Percentiles rank a stretch among this genome's conserved stretches.
phyloP scores from a whole-genome alignment of 1,140 invertebrate species.

The Drosophila arawakana region DNA sequence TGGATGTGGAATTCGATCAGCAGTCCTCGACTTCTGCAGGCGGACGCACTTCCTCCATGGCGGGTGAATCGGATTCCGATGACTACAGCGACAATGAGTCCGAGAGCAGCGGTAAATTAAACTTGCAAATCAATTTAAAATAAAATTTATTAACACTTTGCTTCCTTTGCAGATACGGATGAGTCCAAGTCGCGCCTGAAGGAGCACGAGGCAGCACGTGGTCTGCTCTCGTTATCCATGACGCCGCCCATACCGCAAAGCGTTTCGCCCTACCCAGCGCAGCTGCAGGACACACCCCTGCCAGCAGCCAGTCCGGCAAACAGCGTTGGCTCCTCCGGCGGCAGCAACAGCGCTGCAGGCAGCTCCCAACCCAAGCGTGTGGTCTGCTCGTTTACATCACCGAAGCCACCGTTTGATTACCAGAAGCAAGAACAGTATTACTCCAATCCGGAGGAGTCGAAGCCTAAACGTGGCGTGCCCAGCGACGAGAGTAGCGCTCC shows the following conservation, averaged over 20 bases:
- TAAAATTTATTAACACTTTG: background rate
- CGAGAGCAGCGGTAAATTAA: constrained; percentile 87
- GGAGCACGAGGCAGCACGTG: constrained; percentile 95
- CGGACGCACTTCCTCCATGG: constrained; percentile 84
- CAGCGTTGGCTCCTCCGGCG: constrained; percentile 66
- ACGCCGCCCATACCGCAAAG: constrained; percentile 80
- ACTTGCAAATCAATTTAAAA: background rate
- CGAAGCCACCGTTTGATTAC: constrained; percentile 82
- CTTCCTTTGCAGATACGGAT: constrained; percentile 85
- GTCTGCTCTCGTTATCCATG: constrained; percentile 91
- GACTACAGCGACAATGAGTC: constrained; percentile 89
- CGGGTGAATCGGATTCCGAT: constrained; percentile 87
- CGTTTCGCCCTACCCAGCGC: constrained; percentile 55
- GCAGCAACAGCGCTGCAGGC: constrained; percentile 25
- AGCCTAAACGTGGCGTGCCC: constrained; percentile 61
- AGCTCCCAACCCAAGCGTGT: constrained; percentile 64
- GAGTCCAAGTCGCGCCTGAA: constrained; percentile 87
- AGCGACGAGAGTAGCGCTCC: constrained; percentile 74
- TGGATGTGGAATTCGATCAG: constrained; percentile 89
- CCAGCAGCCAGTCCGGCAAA: constrained; percentile 67
- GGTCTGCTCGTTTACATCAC: constrained; percentile 78
- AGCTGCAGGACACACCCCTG: constrained; percentile 47
- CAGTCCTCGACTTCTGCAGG: constrained; percentile 87
- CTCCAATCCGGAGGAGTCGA: constrained; percentile 81
- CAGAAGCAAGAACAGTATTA: constrained; percentile 84